These are phyloP conservation scores for Gallinago paraguaiae DNA, from an alignment of 2,113 vertebrate species.

Conservation along the genomic window DNA sequence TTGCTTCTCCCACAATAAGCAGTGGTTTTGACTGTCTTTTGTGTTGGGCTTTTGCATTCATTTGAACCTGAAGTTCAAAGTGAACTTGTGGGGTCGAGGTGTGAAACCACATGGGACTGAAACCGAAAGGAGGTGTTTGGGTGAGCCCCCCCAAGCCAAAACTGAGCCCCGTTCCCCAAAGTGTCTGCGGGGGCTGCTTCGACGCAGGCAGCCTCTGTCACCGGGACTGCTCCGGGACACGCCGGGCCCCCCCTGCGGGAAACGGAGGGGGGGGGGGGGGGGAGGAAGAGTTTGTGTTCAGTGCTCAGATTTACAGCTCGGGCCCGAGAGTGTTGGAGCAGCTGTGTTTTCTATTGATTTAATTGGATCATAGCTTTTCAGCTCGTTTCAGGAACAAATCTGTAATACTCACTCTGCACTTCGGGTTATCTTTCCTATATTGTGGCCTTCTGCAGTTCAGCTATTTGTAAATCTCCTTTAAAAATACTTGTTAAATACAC, in stretches of 20 bases:
- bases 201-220: accelerated
- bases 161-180: accelerated
- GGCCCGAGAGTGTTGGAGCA: neutral
- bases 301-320: neutral
- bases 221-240: accelerated
- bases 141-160: neutral
- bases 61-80: constrained; percentile 63
- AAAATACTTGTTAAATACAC: neutral
- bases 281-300: neutral
- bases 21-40: constrained; percentile 12
- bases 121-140: neutral
- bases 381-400: neutral
- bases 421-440: neutral
- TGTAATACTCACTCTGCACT: neutral
- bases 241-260: neutral
- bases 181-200: accelerated
- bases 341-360: constrained; percentile 1
- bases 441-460: neutral
- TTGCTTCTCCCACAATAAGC: neutral
- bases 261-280: neutral
- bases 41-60: constrained; percentile 1
- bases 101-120: constrained; percentile 55
- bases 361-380: neutral
- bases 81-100: constrained; percentile 62
- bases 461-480: neutral